Conservation (phyloP, 2,888 invertebrate genomes). For the Abrostola triplasia region DNA sequence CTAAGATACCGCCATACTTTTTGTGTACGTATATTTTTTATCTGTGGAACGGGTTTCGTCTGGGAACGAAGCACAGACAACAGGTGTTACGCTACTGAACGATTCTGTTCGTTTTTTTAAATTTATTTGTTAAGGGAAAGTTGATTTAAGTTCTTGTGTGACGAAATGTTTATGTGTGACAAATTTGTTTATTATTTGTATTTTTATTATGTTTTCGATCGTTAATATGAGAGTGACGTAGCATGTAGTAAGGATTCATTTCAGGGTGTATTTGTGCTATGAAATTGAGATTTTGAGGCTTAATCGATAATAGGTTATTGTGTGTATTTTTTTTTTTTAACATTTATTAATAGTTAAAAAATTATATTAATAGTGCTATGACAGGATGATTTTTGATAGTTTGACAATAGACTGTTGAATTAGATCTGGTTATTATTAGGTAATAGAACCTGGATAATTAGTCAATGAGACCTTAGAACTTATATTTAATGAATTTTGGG, state of each 20-base stretch:
- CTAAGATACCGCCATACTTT: constrained; percentile 67
- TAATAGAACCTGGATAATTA: no score
- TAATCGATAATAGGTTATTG: constrained; percentile 10
- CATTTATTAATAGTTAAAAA: constrained; percentile 18
- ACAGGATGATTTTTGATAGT: neutral
- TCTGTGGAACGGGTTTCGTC: constrained; percentile 76
- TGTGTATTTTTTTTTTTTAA: neutral
- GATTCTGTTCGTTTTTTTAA: constrained; percentile 59
- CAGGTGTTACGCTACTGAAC: constrained; percentile 81
- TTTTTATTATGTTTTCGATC: constrained; percentile 27
- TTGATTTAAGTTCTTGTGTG: constrained; percentile 63
- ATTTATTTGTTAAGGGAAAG: constrained; percentile 56
- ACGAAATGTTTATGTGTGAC: constrained; percentile 60
- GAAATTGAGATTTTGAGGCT: constrained; percentile 40
- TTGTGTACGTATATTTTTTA: constrained; percentile 65
- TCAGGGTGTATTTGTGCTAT: constrained; percentile 36
- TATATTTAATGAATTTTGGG: no score
- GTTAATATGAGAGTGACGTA: constrained; percentile 11
- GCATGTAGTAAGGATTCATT: constrained; percentile 2
- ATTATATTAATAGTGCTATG: neutral
- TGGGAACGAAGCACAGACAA: constrained; percentile 79
- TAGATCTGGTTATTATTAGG: no score
- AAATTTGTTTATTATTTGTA: constrained; percentile 57
- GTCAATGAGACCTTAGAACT: no score
- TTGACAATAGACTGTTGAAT: neutral